Percentiles rank a stretch among this genome's conserved stretches.
Conservation (phyloP, 2,113 vertebrate genomes). For the Stomatorhinus ivindoensis region DNA sequence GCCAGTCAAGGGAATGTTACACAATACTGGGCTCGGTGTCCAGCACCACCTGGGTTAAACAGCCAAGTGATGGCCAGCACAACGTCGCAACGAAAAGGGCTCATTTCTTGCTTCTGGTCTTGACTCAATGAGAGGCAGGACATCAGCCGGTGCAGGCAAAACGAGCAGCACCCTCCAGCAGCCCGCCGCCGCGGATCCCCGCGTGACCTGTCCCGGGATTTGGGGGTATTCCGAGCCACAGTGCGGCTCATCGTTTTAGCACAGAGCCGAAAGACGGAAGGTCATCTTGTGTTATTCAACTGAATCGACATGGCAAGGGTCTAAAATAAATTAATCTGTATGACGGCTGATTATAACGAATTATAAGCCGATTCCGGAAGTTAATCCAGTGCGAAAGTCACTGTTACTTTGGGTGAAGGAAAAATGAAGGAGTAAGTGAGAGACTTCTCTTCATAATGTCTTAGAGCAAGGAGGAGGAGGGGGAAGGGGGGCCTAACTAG, state of each 20-base stretch:
- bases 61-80: not conserved
- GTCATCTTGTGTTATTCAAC: not conserved
- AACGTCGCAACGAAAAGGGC: not conserved
- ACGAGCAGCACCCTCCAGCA: not conserved
- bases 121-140: not conserved
- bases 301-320: not conserved
- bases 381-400: constrained; percentile 1
- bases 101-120: not conserved
- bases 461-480: not conserved
- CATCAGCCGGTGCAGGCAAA: not conserved
- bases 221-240: not conserved
- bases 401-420: not conserved
- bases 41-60: not conserved
- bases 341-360: not conserved
- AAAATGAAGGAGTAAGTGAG: not conserved
- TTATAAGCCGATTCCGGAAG: constrained; percentile 7
- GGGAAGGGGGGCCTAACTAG: no score
- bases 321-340: not conserved
- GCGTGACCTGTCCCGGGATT: not conserved
- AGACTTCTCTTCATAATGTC: not conserved
- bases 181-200: not conserved
- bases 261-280: not conserved
- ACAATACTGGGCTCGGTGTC: not conserved
- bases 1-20: not conserved
- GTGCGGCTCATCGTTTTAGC: not conserved